These are phyloP conservation scores for Agrotis clavis DNA, from an alignment of 2,888 invertebrate species.

Conservation along the genomic window DNA sequence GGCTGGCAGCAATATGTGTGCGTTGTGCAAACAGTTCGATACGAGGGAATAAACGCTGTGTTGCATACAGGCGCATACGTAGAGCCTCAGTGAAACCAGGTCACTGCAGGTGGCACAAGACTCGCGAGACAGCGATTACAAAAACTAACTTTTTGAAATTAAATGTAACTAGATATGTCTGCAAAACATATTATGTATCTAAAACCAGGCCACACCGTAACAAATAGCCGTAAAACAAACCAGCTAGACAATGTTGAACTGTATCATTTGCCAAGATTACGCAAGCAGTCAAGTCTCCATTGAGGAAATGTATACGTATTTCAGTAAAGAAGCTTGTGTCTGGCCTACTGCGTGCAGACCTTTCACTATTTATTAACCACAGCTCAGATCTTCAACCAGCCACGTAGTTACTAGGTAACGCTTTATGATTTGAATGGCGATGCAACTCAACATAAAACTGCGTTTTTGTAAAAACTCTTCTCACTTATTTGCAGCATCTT, in stretches of 20 bases:
- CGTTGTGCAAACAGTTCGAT: slow-evolving; percentile 65
- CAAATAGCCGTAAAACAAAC: slow-evolving; percentile 1
- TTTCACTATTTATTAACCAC: slow-evolving; percentile 36
- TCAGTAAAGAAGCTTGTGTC: slow-evolving; percentile 3
- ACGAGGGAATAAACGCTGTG: slow-evolving; percentile 57
- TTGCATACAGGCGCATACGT: slow-evolving; percentile 60
- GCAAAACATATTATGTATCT: slow-evolving; percentile 1
- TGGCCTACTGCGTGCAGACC: slow-evolving; percentile 12
- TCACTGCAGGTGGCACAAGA: slow-evolving; percentile 62
- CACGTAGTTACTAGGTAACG: slow-evolving; percentile 3
- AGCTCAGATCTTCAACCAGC: slow-evolving; percentile 35
- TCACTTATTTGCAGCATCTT: slow-evolving; percentile 2
- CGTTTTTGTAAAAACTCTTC: slow-evolving; percentile 14
- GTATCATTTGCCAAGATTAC: slow-evolving; percentile 17
- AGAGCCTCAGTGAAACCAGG: slow-evolving; percentile 65
- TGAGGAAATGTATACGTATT: not conserved
- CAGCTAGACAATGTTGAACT: not conserved
- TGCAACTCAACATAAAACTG: slow-evolving; percentile 4
- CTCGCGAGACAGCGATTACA: slow-evolving; percentile 46
- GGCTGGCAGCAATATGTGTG: slow-evolving; percentile 36
- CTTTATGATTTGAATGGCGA: slow-evolving; percentile 5
- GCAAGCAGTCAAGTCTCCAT: slow-evolving; percentile 13
- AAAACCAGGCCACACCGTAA: not conserved
- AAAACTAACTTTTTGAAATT: not conserved
- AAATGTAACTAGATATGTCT: slow-evolving; percentile 5